Evolutionary conservation across 2,113 vertebrate genomes (phyloP).

Genomic region (Neolamprologus tretocephalus): DNA sequence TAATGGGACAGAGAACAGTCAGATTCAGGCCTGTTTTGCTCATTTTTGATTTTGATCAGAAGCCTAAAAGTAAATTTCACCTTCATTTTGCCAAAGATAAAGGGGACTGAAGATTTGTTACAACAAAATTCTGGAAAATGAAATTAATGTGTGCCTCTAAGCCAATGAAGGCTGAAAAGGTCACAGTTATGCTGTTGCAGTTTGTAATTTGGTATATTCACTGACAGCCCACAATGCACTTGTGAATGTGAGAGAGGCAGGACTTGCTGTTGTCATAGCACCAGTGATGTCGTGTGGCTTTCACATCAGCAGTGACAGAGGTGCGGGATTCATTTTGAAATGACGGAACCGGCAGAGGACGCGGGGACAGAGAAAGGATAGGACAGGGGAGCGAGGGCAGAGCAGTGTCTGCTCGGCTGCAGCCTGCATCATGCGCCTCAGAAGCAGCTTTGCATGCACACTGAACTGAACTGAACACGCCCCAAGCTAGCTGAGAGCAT

Average conservation of each 20-base stretch:
- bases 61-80: background rate
- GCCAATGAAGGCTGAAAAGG: background rate
- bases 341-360: background rate
- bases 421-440: constrained; percentile 33
- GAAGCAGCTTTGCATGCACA: constrained; percentile 32
- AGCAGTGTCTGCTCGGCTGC: background rate
- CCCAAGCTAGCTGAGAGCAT: background rate
- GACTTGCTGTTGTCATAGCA: constrained; percentile 65
- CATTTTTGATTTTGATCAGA: background rate
- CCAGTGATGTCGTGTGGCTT: constrained; percentile 40
- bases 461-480: background rate
- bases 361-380: background rate
- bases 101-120: background rate
- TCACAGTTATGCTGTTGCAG: background rate
- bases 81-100: background rate
- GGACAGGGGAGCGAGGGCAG: background rate
- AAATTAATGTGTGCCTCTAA: background rate
- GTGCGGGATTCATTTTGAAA: constrained; percentile 27
- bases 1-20: background rate
- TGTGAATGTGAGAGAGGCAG: constrained; percentile 27
- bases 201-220: constrained; percentile 2
- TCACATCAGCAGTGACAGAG: constrained; percentile 47
- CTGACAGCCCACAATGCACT: constrained; percentile 31
- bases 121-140: background rate
- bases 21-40: background rate